phyloP scores from a whole-genome alignment of 2,113 vertebrate genomes.

The Actinemys pallida region DNA sequence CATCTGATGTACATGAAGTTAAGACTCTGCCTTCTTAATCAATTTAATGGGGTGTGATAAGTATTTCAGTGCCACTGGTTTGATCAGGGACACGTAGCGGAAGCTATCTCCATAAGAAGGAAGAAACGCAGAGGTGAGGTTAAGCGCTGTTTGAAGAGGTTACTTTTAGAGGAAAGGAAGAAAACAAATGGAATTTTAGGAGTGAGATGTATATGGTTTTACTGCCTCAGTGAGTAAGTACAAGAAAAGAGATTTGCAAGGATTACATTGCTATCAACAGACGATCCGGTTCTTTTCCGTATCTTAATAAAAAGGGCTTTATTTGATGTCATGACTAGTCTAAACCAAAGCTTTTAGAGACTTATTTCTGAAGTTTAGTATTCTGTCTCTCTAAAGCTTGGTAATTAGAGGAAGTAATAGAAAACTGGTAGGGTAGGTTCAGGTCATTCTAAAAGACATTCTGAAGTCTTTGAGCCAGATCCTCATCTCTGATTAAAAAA shows the following conservation, averaged over 20 bases:
- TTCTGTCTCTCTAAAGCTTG: not conserved
- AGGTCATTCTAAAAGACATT: fast-evolving
- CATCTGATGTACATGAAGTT: not conserved
- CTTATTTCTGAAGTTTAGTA: not conserved
- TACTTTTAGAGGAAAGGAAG: slow-evolving; percentile 43
- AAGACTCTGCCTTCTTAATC: not conserved
- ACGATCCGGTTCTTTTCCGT: slow-evolving; percentile 43
- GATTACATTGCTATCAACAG: slow-evolving; percentile 59
- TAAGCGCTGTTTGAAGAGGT: slow-evolving; percentile 53
- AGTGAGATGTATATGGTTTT: slow-evolving; percentile 69
- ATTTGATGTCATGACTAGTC: not conserved
- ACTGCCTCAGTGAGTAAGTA: slow-evolving; percentile 64
- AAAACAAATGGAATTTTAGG: slow-evolving; percentile 52
- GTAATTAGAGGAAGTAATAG: not conserved
- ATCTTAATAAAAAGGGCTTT: not conserved
- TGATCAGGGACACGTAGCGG: not conserved
- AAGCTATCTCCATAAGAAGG: not conserved
- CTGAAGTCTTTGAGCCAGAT: not conserved
- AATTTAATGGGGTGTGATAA: fast-evolving
- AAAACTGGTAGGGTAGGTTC: fast-evolving
- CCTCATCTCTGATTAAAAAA: fast-evolving
- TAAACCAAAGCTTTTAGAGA: not conserved
- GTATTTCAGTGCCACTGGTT: not conserved
- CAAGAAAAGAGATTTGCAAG: slow-evolving; percentile 62
- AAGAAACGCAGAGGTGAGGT: slow-evolving; percentile 30